These are phyloP conservation scores for Coranthus polyacanthus DNA, from an alignment of 2,797 vertebrate genomes.

Conservation along the genomic window DNA sequence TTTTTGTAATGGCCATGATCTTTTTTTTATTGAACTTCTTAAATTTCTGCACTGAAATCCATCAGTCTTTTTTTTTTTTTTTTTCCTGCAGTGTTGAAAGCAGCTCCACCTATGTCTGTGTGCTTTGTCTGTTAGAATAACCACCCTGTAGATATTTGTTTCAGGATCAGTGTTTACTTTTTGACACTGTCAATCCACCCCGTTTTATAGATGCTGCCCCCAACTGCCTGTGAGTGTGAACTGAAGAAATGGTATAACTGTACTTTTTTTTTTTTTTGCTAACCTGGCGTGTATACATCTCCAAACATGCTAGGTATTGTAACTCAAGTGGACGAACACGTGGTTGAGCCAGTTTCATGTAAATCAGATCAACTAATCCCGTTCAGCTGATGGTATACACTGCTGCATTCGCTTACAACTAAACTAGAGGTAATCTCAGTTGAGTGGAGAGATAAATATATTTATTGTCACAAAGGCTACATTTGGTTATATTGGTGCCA, in stretches of 20 bases:
- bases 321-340: conserved; percentile 11
- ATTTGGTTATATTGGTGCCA: conserved; percentile 74
- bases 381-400: conserved; percentile 23
- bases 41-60: conserved; percentile 66
- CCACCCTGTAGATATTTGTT: conserved; percentile 34
- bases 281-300: conserved; percentile 8
- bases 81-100: conserved; percentile 34
- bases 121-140: conserved; percentile 42
- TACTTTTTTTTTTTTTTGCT: not conserved
- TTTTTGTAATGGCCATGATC: conserved; percentile 29
- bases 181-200: conserved; percentile 14
- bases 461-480: conserved; percentile 65
- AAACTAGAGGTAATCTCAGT: conserved; percentile 49
- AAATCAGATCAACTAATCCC: not conserved
- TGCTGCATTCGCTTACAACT: conserved; percentile 34
- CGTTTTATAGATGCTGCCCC: conserved; percentile 27
- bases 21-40: conserved; percentile 42
- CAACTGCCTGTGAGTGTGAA: conserved; percentile 20
- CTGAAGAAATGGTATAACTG: conserved; percentile 9
- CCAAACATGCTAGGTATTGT: conserved; percentile 13
- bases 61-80: conserved; percentile 19
- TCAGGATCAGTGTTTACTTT: conserved; percentile 41
- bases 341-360: not conserved
- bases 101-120: conserved; percentile 46
- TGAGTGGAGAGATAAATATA: conserved; percentile 39